Evolutionary conservation across 2,113 vertebrate species (phyloP).

Genomic region (Eupsittula cactorum): DNA sequence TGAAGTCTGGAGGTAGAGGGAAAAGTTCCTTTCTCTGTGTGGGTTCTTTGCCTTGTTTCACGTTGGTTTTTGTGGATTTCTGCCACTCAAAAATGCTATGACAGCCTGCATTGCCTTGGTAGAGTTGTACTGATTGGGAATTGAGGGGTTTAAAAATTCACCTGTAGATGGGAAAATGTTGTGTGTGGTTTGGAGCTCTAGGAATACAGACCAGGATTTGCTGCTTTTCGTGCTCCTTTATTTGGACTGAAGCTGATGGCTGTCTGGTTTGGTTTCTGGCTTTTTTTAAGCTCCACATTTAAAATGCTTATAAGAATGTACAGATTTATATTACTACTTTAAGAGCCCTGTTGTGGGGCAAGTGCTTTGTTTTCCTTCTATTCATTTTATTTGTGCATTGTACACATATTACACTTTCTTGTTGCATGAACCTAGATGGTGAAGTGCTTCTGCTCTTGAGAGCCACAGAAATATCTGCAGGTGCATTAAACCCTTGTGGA

Average conservation of each 20-base stretch:
- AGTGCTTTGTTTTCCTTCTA: not conserved
- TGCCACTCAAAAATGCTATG: not conserved
- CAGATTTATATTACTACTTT: not conserved
- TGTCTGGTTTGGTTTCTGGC: not conserved
- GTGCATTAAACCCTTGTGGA: not conserved
- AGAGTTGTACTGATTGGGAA: not conserved
- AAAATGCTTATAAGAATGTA: not conserved
- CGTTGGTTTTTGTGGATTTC: not conserved
- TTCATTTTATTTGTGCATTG: rapidly evolving
- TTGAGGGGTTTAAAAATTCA: not conserved
- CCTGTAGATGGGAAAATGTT: not conserved
- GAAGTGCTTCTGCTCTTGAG: not conserved
- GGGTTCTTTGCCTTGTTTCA: not conserved
- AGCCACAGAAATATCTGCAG: not conserved
- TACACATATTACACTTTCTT: not conserved
- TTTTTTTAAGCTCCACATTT: not conserved
- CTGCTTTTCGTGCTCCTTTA: not conserved
- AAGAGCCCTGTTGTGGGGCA: not conserved
- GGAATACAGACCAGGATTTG: not conserved
- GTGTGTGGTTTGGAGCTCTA: not conserved
- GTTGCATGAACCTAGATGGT: not conserved
- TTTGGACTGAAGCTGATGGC: not conserved
- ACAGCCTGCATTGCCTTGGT: not conserved
- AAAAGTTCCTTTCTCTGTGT: not conserved
- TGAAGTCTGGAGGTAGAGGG: not conserved